Conservation (phyloP, 2,797 vertebrate genomes). For the Eremophila alpestris region DNA sequence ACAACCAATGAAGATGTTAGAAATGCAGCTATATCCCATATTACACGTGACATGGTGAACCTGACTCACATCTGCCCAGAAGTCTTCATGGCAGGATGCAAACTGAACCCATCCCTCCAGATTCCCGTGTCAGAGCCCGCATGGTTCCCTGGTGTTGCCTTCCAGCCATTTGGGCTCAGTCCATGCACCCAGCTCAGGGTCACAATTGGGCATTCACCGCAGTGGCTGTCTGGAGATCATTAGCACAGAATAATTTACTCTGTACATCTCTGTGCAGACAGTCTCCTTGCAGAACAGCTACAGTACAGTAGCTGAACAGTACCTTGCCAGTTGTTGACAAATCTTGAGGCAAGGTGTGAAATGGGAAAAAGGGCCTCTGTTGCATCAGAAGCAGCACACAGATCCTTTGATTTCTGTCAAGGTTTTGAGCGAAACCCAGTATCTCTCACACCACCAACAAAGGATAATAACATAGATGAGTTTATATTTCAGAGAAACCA, state of each 20-base stretch:
- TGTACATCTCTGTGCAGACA: background rate
- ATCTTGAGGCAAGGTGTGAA: background rate
- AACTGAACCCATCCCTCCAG: background rate
- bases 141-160: rapidly evolving
- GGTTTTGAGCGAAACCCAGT: background rate
- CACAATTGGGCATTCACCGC: background rate
- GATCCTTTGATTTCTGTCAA: background rate
- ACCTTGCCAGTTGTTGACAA: background rate
- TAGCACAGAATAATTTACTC: background rate
- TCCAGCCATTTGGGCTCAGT: background rate
- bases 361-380: background rate
- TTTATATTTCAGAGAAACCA: background rate
- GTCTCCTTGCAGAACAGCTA: background rate
- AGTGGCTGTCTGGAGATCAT: background rate
- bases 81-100: background rate
- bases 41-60: background rate
- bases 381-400: background rate
- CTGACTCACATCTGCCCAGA: background rate
- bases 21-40: background rate
- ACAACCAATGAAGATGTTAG: background rate
- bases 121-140: background rate
- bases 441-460: background rate
- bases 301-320: background rate
- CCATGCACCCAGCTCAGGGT: background rate
- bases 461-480: rapidly evolving